Evolutionary conservation across 2,797 vertebrate species (phyloP).

Genomic region (Crenichthys baileyi): DNA sequence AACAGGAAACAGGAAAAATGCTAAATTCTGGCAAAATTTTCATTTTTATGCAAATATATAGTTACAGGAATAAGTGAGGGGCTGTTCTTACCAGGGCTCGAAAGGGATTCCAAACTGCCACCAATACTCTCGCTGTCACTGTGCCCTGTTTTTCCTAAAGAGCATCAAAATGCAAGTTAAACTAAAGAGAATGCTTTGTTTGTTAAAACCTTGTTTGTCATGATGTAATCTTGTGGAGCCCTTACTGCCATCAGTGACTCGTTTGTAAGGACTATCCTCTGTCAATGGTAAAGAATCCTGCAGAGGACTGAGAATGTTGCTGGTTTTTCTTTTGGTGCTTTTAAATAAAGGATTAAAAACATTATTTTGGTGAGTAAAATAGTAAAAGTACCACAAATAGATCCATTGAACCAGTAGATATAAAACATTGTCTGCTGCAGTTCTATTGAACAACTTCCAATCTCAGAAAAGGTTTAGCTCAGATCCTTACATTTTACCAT

Average conservation of each 20-base stretch:
- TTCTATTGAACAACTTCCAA: background rate
- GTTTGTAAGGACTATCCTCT: slow-evolving; percentile 68
- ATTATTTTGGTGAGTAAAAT: background rate
- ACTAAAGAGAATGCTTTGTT: background rate
- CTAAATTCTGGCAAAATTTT: background rate
- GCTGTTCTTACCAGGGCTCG: slow-evolving; percentile 87
- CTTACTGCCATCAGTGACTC: slow-evolving; percentile 70
- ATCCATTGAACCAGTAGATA: background rate
- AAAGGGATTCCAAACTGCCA: slow-evolving; percentile 87
- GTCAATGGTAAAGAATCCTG: slow-evolving; percentile 55
- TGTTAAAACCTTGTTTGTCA: background rate
- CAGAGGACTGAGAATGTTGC: slow-evolving; percentile 46
- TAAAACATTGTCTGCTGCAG: background rate
- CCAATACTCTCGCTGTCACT: slow-evolving; percentile 87
- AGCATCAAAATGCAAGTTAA: slow-evolving; percentile 12
- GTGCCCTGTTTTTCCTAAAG: slow-evolving; percentile 67
- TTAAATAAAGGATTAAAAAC: slow-evolving; percentile 18
- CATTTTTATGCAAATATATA: slow-evolving; percentile 4
- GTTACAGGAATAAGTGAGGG: background rate
- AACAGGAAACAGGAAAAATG: background rate
- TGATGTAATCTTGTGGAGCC: background rate
- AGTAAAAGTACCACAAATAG: background rate
- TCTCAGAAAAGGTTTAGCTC: background rate
- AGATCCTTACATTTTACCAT: slow-evolving; percentile 56
- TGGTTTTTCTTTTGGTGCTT: slow-evolving; percentile 76